A percentile compares a stretch with the other conserved stretches of the same genome.
Evolutionary conservation across 2,888 invertebrate species (phyloP).

Genomic region (Eilema caniola): DNA sequence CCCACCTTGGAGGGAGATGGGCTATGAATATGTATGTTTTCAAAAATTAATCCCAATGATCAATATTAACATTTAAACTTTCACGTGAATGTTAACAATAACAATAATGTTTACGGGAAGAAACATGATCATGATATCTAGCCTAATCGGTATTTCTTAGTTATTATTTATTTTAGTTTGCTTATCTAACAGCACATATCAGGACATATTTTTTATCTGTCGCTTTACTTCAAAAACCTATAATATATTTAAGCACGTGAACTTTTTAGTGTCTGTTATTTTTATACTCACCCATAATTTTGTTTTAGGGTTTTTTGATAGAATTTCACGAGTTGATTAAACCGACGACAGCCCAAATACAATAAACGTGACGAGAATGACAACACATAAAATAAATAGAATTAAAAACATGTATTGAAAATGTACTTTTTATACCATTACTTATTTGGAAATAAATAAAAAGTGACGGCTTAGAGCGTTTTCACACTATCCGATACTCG

Average conservation of each 20-base stretch:
- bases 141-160: no score
- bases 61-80: no score
- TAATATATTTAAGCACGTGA: background rate
- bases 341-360: slow-evolving; percentile 4
- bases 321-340: slow-evolving; percentile 33
- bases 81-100: no score
- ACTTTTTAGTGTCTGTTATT: background rate
- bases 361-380: slow-evolving; percentile 16
- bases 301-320: slow-evolving; percentile 16
- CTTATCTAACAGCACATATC: no score
- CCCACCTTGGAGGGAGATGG: no score
- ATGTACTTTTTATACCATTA: background rate
- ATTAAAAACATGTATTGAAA: background rate
- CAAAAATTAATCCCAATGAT: no score
- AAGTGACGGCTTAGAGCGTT: background rate
- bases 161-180: no score
- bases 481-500: no score
- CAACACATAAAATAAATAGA: background rate
- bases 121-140: no score
- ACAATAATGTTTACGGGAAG: no score
- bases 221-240: background rate
- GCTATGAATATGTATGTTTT: no score
- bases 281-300: background rate
- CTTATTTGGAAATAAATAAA: background rate
- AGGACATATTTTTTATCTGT: background rate